Base-by-base conservation (phyloP, 2,888 invertebrate genomes). In the Eupithecia inturbata region DNA sequence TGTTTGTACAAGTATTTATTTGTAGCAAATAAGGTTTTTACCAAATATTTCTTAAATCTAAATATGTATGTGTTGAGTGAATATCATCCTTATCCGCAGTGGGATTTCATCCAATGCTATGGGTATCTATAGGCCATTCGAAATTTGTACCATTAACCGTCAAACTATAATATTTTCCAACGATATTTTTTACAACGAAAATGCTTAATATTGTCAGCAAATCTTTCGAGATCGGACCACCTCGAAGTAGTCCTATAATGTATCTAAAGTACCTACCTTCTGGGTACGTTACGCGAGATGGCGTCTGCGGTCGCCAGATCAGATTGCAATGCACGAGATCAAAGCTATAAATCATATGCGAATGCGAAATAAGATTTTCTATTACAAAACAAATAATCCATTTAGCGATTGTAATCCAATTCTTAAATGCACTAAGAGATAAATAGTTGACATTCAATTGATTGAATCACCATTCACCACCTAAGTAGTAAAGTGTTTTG, bases 151-250 rank as follows among this genome's bases (percentile, higher is more conserved):
- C 33, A 33, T 33, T 33, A 33, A 33, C 33, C 33, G 33, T 33
- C 7, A 33, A 33, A 33, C 31, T 33, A 33, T 33, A 33, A 33
- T 33, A n/a, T 49, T 49, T n/a, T 49, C n/a, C 49, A 49, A 49
- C 22, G 22, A 12, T 26, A 12, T 26, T 19, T 53, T 12, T 22
- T 12, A 22, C 12, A 14, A 26, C 1, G 57, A 66, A 36, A 66
- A 39, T 41, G 7, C 6, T 26, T 26, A 22, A 36, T 36, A 41
- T 39, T 66, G 39, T 16, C 36, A 39, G 14, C 36, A 26, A 26
- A 66, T 36, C 1, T 79, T 89, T 86, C 88, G 76, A 85, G 81
- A 83, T 78, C 81, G 81, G 88, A 85, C 89, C 88, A 88, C 88
- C 88, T 79, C 76, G 77, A 78, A 74, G 74, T 74, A 71, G 78